These are phyloP conservation scores for Hoplodrina ambigua DNA, from an alignment of 2,888 invertebrate species.

Conservation along the genomic window DNA sequence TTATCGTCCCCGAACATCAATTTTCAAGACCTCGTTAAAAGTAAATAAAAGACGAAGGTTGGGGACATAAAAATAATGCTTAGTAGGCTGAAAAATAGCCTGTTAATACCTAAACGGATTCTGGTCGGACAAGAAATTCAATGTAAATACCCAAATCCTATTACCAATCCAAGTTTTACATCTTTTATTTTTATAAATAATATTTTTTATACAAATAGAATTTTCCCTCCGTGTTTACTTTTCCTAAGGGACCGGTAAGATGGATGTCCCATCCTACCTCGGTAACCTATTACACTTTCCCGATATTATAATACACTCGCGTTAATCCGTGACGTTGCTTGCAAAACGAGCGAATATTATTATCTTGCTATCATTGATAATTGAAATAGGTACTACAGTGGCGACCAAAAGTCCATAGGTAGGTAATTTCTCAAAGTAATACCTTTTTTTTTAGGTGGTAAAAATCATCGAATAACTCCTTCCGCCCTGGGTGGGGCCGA, in stretches of 20 bases:
- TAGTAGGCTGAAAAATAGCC: slow-evolving; percentile 40
- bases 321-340: slow-evolving; percentile 9
- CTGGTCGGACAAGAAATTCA: slow-evolving; percentile 33
- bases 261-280: slow-evolving; percentile 50
- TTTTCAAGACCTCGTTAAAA: slow-evolving; percentile 37
- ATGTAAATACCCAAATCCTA: slow-evolving; percentile 45
- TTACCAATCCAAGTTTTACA: slow-evolving; percentile 42
- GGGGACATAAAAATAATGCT: slow-evolving; percentile 39
- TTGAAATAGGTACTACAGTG: no score
- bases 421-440: no score
- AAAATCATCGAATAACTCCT: no score
- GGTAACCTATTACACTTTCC: slow-evolving; percentile 40
- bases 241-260: slow-evolving; percentile 57
- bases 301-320: slow-evolving; percentile 56
- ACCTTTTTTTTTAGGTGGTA: no score
- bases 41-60: slow-evolving; percentile 41
- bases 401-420: no score
- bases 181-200: slow-evolving; percentile 40
- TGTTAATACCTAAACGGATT: slow-evolving; percentile 49
- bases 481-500: no score
- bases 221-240: slow-evolving; percentile 54
- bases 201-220: slow-evolving; percentile 45
- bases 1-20: slow-evolving; percentile 21
- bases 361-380: not conserved
- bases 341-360: slow-evolving; percentile 6